These are phyloP conservation scores for Sycophila texana DNA, from an alignment of 2,888 invertebrate genomes.

Conservation along the genomic window DNA sequence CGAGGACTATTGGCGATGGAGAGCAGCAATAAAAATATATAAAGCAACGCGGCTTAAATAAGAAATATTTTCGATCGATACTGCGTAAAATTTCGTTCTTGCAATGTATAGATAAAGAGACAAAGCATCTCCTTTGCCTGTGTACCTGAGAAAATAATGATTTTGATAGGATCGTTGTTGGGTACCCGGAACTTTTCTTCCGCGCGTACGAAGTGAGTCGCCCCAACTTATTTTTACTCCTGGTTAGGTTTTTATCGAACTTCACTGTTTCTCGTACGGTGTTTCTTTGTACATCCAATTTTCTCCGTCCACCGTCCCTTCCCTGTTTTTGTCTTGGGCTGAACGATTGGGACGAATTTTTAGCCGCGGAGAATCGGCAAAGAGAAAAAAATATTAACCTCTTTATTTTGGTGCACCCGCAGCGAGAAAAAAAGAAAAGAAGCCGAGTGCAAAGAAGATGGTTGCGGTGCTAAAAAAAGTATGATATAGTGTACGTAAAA, in stretches of 20 bases:
- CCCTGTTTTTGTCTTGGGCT: constrained; percentile 10
- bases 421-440: constrained; percentile 14
- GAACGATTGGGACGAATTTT: constrained; percentile 47
- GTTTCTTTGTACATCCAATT: constrained; percentile 28
- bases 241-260: not conserved
- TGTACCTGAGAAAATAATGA: constrained; percentile 10
- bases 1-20: not conserved
- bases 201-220: too few species aligned
- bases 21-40: constrained; percentile 22
- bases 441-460: constrained; percentile 11
- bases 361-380: constrained; percentile 14
- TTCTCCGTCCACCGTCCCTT: constrained; percentile 1
- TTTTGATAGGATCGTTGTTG: constrained; percentile 3
- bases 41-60: not conserved
- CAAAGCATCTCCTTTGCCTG: not conserved
- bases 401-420: constrained; percentile 12
- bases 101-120: not conserved
- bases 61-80: too few species aligned
- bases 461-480: constrained; percentile 14
- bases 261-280: not conserved
- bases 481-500: constrained; percentile 13
- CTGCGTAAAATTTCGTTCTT: constrained; percentile 27
- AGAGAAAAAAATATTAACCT: not conserved
- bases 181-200: too few species aligned
- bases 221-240: not conserved